These are phyloP conservation scores for Unio delphinus DNA, from an alignment of 2,888 invertebrate genomes.

Conservation along the genomic window DNA sequence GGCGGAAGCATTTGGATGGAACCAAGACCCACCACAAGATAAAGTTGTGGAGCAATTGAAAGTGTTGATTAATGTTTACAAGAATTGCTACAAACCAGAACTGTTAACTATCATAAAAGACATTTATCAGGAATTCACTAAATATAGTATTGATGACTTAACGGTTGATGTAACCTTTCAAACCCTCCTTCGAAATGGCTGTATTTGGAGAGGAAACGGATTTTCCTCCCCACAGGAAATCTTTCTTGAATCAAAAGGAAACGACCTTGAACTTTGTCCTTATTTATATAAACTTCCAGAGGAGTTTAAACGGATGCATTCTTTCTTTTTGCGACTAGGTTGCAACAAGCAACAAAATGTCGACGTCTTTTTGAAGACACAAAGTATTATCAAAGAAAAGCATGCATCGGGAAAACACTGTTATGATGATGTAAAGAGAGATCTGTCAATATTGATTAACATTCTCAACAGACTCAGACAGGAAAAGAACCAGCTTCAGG, in stretches of 20 bases:
- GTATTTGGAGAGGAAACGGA: conserved; percentile 16
- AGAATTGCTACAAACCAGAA: conserved; percentile 11
- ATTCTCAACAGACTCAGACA: conserved; percentile 13
- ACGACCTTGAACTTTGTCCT: conserved; percentile 15
- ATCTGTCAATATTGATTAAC: conserved; percentile 7
- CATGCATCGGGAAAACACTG: not conserved
- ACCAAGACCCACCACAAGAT: conserved; percentile 3
- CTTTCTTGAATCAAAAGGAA: conserved; percentile 1
- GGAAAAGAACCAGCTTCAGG: not conserved
- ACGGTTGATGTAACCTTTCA: conserved; percentile 1
- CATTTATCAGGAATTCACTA: too few relatives aligned
- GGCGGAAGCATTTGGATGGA: conserved; percentile 1
- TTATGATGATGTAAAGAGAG: conserved; percentile 1
- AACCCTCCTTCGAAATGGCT: not conserved
- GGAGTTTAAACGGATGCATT: conserved; percentile 8
- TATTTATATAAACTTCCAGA: conserved; percentile 13
- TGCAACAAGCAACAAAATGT: conserved; percentile 9
- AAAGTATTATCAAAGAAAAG: conserved; percentile 11
- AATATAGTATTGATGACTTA: too few relatives aligned
- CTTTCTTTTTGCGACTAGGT: conserved; percentile 7
- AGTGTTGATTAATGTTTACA: conserved; percentile 6
- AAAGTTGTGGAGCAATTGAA: conserved; percentile 12
- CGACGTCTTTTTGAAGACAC: conserved; percentile 2
- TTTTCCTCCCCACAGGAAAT: conserved; percentile 8
- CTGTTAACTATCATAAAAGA: conserved; percentile 5